phyloP scores from a whole-genome alignment of 2,113 vertebrate species.

The Pycnonotus jocosus region DNA sequence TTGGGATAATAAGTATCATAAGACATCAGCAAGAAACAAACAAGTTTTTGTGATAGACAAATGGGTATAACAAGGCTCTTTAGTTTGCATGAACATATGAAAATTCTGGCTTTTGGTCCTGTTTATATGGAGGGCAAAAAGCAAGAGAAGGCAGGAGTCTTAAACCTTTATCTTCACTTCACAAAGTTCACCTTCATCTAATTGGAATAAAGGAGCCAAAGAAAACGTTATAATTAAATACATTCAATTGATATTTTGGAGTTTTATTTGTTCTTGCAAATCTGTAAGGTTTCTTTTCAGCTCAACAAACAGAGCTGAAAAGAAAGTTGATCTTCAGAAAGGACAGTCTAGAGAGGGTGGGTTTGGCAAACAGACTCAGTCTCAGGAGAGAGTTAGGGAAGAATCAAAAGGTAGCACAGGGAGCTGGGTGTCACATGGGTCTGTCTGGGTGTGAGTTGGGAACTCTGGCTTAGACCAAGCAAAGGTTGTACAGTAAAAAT shows the following conservation, averaged over 20 bases:
- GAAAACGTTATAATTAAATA: not conserved
- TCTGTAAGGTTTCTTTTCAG: not conserved
- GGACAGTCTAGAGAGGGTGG: not conserved
- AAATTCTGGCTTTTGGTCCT: not conserved
- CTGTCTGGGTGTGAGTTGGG: rapidly evolving
- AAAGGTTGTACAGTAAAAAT: not conserved
- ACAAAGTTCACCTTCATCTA: not conserved
- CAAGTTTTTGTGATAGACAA: not conserved
- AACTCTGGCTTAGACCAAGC: not conserved
- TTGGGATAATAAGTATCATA: not conserved
- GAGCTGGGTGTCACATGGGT: not conserved
- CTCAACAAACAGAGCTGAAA: not conserved
- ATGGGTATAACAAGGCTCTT: not conserved
- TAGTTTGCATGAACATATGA: not conserved
- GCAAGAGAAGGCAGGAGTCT: not conserved
- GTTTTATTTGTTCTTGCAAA: not conserved
- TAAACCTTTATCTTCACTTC: not conserved
- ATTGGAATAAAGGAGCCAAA: not conserved
- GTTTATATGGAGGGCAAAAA: not conserved
- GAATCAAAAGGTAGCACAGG: not conserved
- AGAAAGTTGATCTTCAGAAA: not conserved
- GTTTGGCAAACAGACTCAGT: not conserved
- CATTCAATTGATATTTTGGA: not conserved
- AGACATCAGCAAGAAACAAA: not conserved
- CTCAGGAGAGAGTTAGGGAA: not conserved